Conservation (phyloP, 2,113 vertebrate species). For the Lasiurus borealis region DNA sequence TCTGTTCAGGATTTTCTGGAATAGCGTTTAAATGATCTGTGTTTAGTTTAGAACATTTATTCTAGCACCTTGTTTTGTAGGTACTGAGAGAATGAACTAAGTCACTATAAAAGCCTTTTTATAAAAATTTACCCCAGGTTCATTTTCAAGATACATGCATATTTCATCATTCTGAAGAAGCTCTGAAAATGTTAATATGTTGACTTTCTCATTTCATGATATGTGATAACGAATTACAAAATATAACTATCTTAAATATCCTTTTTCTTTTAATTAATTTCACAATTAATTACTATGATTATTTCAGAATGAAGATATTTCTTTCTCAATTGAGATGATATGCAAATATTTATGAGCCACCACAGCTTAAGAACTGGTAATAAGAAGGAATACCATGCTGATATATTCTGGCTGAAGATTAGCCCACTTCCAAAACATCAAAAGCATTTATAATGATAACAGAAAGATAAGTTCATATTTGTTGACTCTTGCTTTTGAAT, state of each 20-base stretch:
- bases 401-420: background rate
- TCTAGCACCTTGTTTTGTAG: constrained; percentile 3
- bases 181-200: background rate
- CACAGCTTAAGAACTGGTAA: background rate
- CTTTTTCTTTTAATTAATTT: constrained; percentile 6
- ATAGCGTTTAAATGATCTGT: constrained; percentile 52
- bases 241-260: constrained; percentile 1
- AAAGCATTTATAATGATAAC: background rate
- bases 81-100: constrained; percentile 51
- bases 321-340: constrained; percentile 42
- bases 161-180: constrained; percentile 33
- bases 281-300: constrained; percentile 30
- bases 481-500: background rate
- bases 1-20: constrained; percentile 51
- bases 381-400: background rate
- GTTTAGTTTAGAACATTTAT: constrained; percentile 53
- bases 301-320: constrained; percentile 35
- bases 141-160: background rate
- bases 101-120: constrained; percentile 56
- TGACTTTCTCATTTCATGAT: constrained; percentile 28
- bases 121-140: constrained; percentile 46
- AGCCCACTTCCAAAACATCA: background rate
- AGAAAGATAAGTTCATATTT: background rate
- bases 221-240: constrained; percentile 17
- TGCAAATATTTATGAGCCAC: constrained; percentile 32